phyloP scores from a whole-genome alignment of 2,113 vertebrate species.

The Castor canadensis region DNA sequence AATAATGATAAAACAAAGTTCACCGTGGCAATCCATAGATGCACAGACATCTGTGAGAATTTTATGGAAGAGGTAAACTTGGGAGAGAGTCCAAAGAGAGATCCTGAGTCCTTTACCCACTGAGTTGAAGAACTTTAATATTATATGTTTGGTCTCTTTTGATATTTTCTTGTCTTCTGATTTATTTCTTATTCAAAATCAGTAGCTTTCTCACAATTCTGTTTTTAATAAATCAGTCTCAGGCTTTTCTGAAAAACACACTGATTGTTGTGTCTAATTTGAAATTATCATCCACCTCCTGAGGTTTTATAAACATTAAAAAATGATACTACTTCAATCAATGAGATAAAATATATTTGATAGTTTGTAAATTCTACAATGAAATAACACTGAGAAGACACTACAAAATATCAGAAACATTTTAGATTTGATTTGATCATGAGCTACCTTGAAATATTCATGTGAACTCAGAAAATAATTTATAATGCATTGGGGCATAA shows the following conservation, averaged over 20 bases:
- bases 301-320: background rate
- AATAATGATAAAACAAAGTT: background rate
- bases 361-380: conserved; percentile 3
- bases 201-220: background rate
- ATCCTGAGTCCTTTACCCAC: too few species aligned
- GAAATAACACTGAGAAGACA: conserved; percentile 4
- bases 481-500: conserved; percentile 39
- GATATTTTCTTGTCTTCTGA: background rate
- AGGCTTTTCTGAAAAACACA: background rate
- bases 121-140: background rate
- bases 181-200: background rate
- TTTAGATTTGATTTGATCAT: conserved; percentile 27
- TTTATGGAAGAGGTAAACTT: background rate
- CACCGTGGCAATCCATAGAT: too few species aligned
- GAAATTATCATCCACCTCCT: background rate
- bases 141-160: background rate
- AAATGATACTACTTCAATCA: background rate
- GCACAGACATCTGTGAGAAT: too few species aligned
- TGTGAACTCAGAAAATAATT: conserved; percentile 44
- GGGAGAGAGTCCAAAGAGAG: background rate
- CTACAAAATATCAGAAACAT: background rate
- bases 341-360: background rate
- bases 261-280: background rate
- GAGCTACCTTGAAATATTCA: background rate
- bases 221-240: background rate